Evolutionary conservation across 2,888 invertebrate genomes (phyloP).

Genomic region (Nudaria mundana): DNA sequence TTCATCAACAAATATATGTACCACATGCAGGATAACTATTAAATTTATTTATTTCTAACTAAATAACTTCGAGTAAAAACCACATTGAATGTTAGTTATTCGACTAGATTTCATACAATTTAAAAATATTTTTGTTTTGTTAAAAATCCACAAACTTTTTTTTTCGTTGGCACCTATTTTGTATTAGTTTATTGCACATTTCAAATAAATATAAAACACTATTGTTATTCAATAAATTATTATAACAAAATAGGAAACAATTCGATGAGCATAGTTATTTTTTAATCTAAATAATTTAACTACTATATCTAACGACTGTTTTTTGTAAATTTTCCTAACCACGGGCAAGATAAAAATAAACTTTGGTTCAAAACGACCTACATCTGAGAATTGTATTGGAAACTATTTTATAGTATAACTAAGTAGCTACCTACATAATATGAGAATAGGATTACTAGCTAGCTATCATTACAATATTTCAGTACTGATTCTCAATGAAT

Average conservation of each 20-base stretch:
- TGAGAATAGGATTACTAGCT: constrained; percentile 16
- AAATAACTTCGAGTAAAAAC: no score
- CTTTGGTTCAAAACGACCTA: constrained; percentile 21
- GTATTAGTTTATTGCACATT: constrained; percentile 31
- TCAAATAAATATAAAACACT: constrained; percentile 12
- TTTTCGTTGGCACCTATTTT: constrained; percentile 29
- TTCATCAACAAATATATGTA: no score
- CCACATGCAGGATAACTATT: no score
- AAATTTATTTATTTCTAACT: no score
- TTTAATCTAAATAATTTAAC: constrained; percentile 30
- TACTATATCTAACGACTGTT: constrained; percentile 14
- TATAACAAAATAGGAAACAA: constrained; percentile 55
- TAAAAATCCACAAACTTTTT: constrained; percentile 14
- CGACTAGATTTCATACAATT: constrained; percentile 36
- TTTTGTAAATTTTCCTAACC: constrained; percentile 25
- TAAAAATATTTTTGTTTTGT: constrained; percentile 18
- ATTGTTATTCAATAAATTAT: constrained; percentile 14
- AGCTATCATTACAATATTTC: constrained; percentile 10
- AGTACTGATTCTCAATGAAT: constrained; percentile 22
- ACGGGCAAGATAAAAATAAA: constrained; percentile 21
- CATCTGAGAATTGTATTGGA: constrained; percentile 6
- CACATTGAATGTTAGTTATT: constrained; percentile 18
- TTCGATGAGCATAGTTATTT: constrained; percentile 45
- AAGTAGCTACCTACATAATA: constrained; percentile 4
- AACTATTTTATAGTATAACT: constrained; percentile 2